Conservation (phyloP, 1,140 invertebrate species). For the Agraylea sexmaculata region DNA sequence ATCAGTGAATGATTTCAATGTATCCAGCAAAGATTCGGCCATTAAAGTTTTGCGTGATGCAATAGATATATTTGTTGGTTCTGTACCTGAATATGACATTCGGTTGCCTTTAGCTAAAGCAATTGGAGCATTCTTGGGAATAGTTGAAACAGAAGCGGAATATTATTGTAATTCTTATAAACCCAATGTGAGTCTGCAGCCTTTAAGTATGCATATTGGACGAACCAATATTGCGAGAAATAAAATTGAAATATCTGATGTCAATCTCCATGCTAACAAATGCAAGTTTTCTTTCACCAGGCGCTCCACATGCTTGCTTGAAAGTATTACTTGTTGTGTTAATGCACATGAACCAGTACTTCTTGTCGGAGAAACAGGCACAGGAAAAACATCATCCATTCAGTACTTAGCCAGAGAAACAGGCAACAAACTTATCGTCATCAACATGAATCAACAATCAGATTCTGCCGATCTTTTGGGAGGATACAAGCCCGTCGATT, state of each 20-base stretch:
- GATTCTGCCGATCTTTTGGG: slow-evolving; percentile 93
- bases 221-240: slow-evolving; percentile 31
- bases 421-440: slow-evolving; percentile 76
- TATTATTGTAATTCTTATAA: slow-evolving; percentile 70
- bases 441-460: slow-evolving; percentile 99
- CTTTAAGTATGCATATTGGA: slow-evolving; percentile 31
- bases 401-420: slow-evolving; percentile 82
- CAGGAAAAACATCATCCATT: slow-evolving; percentile 94
- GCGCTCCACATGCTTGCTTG: slow-evolving; percentile 67
- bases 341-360: slow-evolving; percentile 80
- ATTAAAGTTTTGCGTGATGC: slow-evolving; percentile 79
- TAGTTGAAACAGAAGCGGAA: slow-evolving; percentile 71
- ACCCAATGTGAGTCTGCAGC: slow-evolving; percentile 51
- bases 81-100: slow-evolving; percentile 48
- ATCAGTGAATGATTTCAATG: slow-evolving; percentile 60
- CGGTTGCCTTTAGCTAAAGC: slow-evolving; percentile 56
- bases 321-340: slow-evolving; percentile 76
- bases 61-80: slow-evolving; percentile 81
- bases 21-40: slow-evolving; percentile 59
- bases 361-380: slow-evolving; percentile 95
- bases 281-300: slow-evolving; percentile 70
- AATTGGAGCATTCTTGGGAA: slow-evolving; percentile 71
- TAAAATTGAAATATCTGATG: slow-evolving; percentile 29
- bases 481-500: slow-evolving; percentile 92
- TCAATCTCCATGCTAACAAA: slow-evolving; percentile 35